Evolutionary conservation across 2,888 invertebrate genomes (phyloP).

Genomic region (Meliscaeva auricollis): DNA sequence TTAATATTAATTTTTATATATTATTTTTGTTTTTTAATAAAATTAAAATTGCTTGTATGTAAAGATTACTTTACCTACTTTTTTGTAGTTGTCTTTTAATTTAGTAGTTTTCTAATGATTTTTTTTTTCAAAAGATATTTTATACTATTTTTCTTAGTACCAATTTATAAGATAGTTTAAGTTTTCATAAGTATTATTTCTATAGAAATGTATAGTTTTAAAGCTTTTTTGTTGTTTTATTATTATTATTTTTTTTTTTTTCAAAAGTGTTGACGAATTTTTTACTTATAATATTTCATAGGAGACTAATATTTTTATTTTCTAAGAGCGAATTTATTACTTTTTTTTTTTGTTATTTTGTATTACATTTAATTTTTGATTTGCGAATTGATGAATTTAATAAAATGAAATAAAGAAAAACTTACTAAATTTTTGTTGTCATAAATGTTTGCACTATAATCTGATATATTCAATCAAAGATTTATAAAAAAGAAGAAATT

Average conservation of each 20-base stretch:
- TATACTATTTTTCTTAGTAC: conserved; percentile 40
- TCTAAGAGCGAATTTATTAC: neutral
- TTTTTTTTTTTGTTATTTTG: conserved; percentile 15
- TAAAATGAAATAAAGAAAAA: too few species aligned
- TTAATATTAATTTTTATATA: conserved; percentile 8
- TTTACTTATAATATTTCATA: neutral
- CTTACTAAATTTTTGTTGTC: too few species aligned
- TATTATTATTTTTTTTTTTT: conserved; percentile 7
- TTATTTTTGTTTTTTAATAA: neutral
- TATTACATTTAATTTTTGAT: neutral
- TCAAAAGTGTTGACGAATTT: conserved; percentile 49
- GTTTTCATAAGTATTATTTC: conserved; percentile 31
- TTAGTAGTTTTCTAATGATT: conserved; percentile 45
- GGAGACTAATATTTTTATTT: conserved; percentile 21
- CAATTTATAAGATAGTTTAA: conserved; percentile 41
- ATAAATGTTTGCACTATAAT: too few species aligned
- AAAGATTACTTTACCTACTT: conserved; percentile 23
- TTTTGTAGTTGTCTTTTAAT: conserved; percentile 7
- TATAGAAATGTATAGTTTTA: conserved; percentile 70
- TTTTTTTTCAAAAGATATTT: conserved; percentile 33
- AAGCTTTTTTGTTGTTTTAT: conserved; percentile 57
- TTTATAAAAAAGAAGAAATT: too few species aligned
- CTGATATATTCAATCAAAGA: too few species aligned
- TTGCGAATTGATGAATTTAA: too few species aligned
- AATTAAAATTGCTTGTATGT: conserved; percentile 20